Base-by-base conservation (phyloP, 64 coral and sea anemone species). In the Pocillopora verrucosa region DNA sequence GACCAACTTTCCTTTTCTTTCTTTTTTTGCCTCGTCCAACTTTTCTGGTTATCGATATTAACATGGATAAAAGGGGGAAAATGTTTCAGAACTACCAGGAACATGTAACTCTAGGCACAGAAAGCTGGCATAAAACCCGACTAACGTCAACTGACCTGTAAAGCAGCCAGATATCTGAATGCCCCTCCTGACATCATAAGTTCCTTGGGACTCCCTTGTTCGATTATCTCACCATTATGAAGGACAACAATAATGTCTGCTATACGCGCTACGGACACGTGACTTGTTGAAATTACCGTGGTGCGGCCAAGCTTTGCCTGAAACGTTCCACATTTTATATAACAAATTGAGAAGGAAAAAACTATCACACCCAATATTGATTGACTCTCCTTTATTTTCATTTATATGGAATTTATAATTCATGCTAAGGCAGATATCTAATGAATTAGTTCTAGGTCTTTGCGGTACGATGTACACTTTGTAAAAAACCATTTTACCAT, bases 261-360 rank as follows among this genome's bases (percentile, higher is more conserved):
- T 0, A 95, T 36, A 72, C 85, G 78, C 16, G 94, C 90, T 69
- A 95, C 63, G 7, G 82, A 92, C 79, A 95, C 94, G 73, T 95
- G 94, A 85, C 94, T 89, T 20, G 94, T 95, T 22, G 89, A 95
- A 25, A 95, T 89, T 7, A 95, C 51, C 17, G 94, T 89, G 22
- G 94, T 95, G 10, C 94, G 89, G 20, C 94, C 94, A 61, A 57
- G 94, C 45, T 89, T 72, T 2, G 94, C 94, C 94, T 95, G 36
- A 79, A 56, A 56, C 10, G 9, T n/a, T n/a, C 1, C 34, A 82
- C 19, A 22, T 10, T 67, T 89, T 7, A 61, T 15, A 16, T 77
- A 17, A 51, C 41, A 3, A 51, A 7, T 51, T 51, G 41, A 51
- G 3, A 7, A 51, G 3, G 41, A 51, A 30, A 30, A 30, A 30